These are phyloP conservation scores for Mionectes macconnelli DNA, from an alignment of 2,113 vertebrate genomes.

Conservation along the genomic window DNA sequence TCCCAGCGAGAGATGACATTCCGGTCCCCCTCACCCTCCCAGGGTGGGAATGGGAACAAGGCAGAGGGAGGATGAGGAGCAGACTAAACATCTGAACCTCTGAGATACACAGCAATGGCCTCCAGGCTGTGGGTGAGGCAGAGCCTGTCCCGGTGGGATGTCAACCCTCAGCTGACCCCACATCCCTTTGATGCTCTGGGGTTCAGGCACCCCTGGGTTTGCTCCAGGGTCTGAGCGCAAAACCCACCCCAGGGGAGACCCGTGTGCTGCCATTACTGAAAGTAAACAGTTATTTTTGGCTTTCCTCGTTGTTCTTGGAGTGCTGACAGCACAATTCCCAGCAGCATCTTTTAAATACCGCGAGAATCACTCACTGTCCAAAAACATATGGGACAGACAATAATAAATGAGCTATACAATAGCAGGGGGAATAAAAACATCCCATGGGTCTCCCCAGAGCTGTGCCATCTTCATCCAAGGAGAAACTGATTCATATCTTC, in stretches of 20 bases:
- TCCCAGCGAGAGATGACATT: neutral
- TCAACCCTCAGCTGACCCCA: rapidly evolving
- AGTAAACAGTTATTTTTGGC: constrained; percentile 57
- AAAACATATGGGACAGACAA: constrained; percentile 5
- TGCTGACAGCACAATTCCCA: constrained; percentile 58
- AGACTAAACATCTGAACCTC: neutral
- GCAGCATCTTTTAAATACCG: constrained; percentile 19
- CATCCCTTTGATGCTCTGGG: neutral
- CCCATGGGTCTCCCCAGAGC: neutral
- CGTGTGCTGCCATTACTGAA: constrained; percentile 4
- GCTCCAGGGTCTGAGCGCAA: neutral
- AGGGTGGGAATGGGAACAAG: neutral
- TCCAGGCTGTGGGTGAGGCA: neutral
- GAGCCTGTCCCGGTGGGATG: neutral
- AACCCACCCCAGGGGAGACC: constrained; percentile 19
- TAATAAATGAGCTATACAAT: constrained; percentile 12
- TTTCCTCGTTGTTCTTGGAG: constrained; percentile 44
- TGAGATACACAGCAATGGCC: neutral
- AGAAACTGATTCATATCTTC: neutral
- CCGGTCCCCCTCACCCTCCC: rapidly evolving
- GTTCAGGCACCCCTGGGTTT: rapidly evolving
- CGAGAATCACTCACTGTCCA: neutral
- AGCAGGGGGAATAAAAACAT: neutral
- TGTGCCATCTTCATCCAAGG: neutral
- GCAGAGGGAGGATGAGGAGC: neutral